Percentiles rank a stretch among this genome's conserved stretches.
Evolutionary conservation across 2,113 vertebrate species (phyloP).

Genomic region (Etheostoma cragini): DNA sequence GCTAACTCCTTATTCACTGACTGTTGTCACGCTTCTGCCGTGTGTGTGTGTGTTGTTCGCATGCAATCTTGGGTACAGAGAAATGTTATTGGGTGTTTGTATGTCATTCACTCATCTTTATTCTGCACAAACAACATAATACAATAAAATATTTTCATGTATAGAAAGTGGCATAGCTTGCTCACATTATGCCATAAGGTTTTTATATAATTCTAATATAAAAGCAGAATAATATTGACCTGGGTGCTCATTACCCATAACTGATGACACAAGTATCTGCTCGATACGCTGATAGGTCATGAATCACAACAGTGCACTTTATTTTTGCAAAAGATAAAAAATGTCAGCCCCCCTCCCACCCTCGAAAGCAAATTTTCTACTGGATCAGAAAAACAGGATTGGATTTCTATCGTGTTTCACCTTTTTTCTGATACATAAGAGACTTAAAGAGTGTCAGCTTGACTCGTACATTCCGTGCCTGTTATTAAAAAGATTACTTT

Average conservation of each 20-base stretch:
- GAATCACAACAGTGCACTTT: constrained; percentile 52
- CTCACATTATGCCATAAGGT: no score
- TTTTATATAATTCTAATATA: no score
- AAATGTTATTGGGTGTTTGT: not conserved
- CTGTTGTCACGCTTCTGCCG: constrained; percentile 34
- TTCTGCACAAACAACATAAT: not conserved
- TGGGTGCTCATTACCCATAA: constrained; percentile 49
- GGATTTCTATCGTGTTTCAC: not conserved
- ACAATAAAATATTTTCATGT: no score
- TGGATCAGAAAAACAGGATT: constrained; percentile 8
- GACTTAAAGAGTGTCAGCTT: not conserved
- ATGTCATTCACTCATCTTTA: not conserved
- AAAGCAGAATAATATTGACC: not conserved
- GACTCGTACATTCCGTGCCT: not conserved
- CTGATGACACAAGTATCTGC: constrained; percentile 47
- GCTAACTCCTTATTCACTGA: constrained; percentile 34
- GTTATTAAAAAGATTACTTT: constrained; percentile 33
- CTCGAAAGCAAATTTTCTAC: constrained; percentile 45
- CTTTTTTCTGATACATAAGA: not conserved
- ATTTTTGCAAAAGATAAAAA: constrained; percentile 41
- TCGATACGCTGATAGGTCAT: constrained; percentile 60
- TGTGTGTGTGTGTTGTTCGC: constrained; percentile 7
- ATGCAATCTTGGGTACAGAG: not conserved
- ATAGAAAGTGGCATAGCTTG: no score
- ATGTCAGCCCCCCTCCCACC: not conserved